Percentiles rank a stretch among this genome's conserved stretches.
Evolutionary conservation across 2,888 invertebrate species (phyloP).

Genomic region (Andrena bucephala): DNA sequence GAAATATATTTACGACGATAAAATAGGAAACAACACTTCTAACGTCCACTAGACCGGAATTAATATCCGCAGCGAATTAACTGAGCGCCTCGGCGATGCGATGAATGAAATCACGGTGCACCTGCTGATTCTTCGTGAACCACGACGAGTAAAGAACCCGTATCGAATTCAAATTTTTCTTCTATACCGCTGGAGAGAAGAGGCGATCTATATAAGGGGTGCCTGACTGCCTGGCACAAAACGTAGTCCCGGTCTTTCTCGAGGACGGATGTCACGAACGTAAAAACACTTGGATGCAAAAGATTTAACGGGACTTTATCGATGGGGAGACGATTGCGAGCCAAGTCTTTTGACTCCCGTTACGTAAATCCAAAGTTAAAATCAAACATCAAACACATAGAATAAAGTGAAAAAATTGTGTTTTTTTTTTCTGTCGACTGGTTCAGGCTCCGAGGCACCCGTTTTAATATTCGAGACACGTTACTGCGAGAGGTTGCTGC

Average conservation of each 20-base stretch:
- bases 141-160: no score
- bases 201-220: no score
- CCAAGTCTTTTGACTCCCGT: no score
- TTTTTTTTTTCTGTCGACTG: neutral
- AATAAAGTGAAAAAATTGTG: neutral
- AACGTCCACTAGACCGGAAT: slow-evolving; percentile 24
- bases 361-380: no score
- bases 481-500: slow-evolving; percentile 71
- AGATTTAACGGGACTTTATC: neutral
- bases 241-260: neutral
- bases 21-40: slow-evolving; percentile 7
- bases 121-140: slow-evolving; percentile 36
- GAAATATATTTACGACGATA: neutral
- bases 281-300: neutral
- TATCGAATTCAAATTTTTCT: neutral
- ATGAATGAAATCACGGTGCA: slow-evolving; percentile 56
- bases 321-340: no score
- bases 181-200: no score
- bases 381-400: neutral
- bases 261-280: slow-evolving; percentile 1
- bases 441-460: slow-evolving; percentile 11
- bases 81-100: slow-evolving; percentile 10
- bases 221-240: no score
- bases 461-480: slow-evolving; percentile 53
- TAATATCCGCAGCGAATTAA: slow-evolving; percentile 4